Evolutionary conservation across 1,140 invertebrate genomes (phyloP).

Genomic region (Papilio helenus): DNA sequence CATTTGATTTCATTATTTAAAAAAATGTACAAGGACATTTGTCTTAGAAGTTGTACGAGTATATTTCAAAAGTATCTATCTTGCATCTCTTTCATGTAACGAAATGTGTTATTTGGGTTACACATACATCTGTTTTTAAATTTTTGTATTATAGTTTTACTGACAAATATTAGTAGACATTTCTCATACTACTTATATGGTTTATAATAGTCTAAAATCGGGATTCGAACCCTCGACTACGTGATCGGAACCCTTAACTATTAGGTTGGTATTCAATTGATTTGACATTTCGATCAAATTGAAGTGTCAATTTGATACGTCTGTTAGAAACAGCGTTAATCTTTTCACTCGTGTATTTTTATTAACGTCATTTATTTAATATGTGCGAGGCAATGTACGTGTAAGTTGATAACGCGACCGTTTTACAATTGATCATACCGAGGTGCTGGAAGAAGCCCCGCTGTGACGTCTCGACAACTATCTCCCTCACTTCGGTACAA

Average conservation of each 20-base stretch:
- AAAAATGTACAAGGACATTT: too few relatives aligned
- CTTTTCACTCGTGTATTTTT: neutral
- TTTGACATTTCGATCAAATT: neutral
- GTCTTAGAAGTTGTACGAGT: too few relatives aligned
- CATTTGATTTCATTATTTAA: too few relatives aligned
- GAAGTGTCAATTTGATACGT: neutral
- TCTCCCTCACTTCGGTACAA: slow-evolving; percentile 70
- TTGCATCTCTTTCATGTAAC: neutral
- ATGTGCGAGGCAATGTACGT: slow-evolving; percentile 31
- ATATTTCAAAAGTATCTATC: neutral
- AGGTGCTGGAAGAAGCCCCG: slow-evolving; percentile 62
- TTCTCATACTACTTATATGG: too few relatives aligned
- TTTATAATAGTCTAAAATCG: too few relatives aligned
- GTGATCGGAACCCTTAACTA: too few relatives aligned
- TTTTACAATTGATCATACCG: slow-evolving; percentile 38
- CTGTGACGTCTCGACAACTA: slow-evolving; percentile 79
- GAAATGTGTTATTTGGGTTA: neutral
- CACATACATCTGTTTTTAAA: neutral
- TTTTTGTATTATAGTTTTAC: too few relatives aligned
- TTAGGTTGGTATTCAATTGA: neutral
- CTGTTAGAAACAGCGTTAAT: neutral
- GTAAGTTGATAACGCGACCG: neutral
- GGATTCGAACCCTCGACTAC: too few relatives aligned
- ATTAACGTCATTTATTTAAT: neutral
- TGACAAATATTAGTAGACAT: too few relatives aligned